Percentiles rank a stretch among this genome's conserved stretches.
These are phyloP conservation scores for Heliocidaris tuberculata DNA, from an alignment of 35 echinoderm and acorn worm species.

Conservation along the genomic window DNA sequence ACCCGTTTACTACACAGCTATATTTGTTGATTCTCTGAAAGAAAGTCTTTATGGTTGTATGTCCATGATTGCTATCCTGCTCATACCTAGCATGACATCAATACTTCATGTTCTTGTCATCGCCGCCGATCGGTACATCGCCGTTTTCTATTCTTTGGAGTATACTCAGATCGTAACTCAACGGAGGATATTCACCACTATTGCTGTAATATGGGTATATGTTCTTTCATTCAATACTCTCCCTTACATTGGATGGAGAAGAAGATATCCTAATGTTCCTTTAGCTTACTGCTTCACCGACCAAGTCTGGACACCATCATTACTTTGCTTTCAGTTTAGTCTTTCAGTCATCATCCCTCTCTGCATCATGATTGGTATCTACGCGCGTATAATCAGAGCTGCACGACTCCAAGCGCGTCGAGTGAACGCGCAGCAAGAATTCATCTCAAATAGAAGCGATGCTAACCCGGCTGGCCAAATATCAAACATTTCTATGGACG, in stretches of 20 bases:
- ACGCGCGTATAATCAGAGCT: not conserved
- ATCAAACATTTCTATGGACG: not conserved
- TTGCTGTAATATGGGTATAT: not conserved
- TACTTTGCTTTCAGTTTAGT: not conserved
- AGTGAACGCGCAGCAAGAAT: not conserved
- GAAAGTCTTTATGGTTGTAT: not conserved
- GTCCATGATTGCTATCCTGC: not conserved
- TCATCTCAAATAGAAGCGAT: not conserved
- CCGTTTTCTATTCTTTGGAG: not conserved
- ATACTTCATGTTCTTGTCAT: conserved; percentile 36
- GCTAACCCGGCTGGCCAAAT: not conserved
- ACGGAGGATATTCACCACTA: not conserved
- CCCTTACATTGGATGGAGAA: not conserved
- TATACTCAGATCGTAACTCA: not conserved
- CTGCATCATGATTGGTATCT: not conserved
- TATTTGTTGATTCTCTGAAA: not conserved
- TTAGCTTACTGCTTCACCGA: conserved; percentile 20
- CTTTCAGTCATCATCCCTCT: not conserved
- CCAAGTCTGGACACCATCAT: conserved; percentile 11
- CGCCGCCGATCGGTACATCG: not conserved
- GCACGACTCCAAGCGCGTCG: not conserved
- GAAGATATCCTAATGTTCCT: not conserved
- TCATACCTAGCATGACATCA: not conserved
- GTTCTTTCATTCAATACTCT: not conserved
- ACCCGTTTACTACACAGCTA: not conserved